Percentiles rank a stretch among this genome's conserved stretches.
These are phyloP conservation scores for Acrobasis repandana DNA, from an alignment of 2,888 invertebrate genomes.

Conservation along the genomic window DNA sequence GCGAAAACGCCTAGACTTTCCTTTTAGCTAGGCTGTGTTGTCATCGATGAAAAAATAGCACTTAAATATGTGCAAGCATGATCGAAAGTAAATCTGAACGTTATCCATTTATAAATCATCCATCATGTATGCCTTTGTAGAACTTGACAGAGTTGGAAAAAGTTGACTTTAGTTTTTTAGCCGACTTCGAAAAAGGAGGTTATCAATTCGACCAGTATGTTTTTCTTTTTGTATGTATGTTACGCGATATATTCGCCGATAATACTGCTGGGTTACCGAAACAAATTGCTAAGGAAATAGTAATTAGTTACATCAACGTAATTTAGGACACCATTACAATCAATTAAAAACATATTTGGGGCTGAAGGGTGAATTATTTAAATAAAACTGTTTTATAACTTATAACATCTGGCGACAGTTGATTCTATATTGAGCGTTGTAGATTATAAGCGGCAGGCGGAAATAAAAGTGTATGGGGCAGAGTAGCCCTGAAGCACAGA, in stretches of 20 bases:
- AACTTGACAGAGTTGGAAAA: no score
- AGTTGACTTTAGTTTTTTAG: no score
- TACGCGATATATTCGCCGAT: no score
- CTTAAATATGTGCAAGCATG: slow-evolving; percentile 8
- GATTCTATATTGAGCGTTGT: background rate
- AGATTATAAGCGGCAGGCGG: slow-evolving; percentile 6
- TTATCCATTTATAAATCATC: no score
- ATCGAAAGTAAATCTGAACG: background rate
- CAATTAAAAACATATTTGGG: slow-evolving; percentile 59
- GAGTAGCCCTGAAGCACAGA: no score
- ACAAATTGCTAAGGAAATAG: slow-evolving; percentile 21
- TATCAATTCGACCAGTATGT: no score
- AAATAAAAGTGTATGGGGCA: no score
- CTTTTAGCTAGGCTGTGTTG: slow-evolving; percentile 24
- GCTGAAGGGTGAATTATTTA: slow-evolving; percentile 44
- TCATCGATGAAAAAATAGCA: slow-evolving; percentile 17
- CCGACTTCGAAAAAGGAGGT: no score
- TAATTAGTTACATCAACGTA: slow-evolving; percentile 30
- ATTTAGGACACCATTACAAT: slow-evolving; percentile 54
- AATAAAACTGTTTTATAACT: slow-evolving; percentile 41
- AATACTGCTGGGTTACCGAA: background rate
- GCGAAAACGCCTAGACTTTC: slow-evolving; percentile 34
- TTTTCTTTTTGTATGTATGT: no score
- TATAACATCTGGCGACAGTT: slow-evolving; percentile 40
- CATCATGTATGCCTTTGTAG: no score